Evolutionary conservation across 1,140 invertebrate species (phyloP).

Genomic region (Dreissena rostriformis): DNA sequence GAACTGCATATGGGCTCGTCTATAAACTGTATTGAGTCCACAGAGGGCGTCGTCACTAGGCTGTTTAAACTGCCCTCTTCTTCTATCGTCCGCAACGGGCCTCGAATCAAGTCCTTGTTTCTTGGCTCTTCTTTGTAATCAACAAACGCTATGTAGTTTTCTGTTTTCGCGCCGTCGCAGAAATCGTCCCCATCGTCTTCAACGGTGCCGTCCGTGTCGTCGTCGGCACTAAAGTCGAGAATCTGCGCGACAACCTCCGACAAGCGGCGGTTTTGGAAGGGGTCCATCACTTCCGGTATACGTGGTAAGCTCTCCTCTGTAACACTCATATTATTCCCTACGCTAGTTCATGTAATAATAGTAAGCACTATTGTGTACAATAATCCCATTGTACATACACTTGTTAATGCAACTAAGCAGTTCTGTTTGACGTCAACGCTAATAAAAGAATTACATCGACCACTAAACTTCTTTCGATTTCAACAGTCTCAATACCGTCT

Average conservation of each 20-base stretch:
- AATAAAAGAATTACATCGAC: no score
- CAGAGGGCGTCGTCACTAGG: neutral
- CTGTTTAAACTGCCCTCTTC: slow-evolving; percentile 17
- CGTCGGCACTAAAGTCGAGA: slow-evolving; percentile 8
- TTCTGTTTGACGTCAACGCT: no score
- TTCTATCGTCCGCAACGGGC: slow-evolving; percentile 2
- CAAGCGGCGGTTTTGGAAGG: slow-evolving; percentile 39
- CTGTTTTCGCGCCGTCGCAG: neutral
- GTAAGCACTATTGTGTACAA: no score
- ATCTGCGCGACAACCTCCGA: slow-evolving; percentile 48
- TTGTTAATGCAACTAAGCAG: no score
- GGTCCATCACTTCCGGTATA: neutral
- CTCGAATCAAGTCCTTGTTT: slow-evolving; percentile 51
- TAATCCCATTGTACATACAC: no score
- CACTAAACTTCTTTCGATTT: no score
- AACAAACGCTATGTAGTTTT: slow-evolving; percentile 39
- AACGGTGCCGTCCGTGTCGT: neutral
- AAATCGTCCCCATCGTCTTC: neutral
- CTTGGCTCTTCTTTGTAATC: slow-evolving; percentile 48
- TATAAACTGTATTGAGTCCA: neutral
- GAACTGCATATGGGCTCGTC: neutral
- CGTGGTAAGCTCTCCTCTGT: no score
- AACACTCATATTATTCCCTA: no score
- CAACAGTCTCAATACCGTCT: no score
- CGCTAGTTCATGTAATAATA: no score